These are phyloP conservation scores for Chascanopsetta lugubris DNA, from an alignment of 2,113 vertebrate species.

Conservation along the genomic window DNA sequence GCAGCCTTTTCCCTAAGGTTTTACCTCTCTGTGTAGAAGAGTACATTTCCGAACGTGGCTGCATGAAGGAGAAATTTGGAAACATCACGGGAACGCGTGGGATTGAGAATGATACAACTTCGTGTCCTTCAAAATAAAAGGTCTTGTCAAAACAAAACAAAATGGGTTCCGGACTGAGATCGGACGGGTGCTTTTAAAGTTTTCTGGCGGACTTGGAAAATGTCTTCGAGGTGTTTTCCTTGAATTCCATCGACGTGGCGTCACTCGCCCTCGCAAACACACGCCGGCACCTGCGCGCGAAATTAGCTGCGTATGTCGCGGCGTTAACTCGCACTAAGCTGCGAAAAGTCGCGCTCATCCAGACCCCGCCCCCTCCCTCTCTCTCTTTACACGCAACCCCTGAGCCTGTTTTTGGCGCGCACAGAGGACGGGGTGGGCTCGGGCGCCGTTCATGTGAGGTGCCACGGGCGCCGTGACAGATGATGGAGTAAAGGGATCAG, in stretches of 20 bases:
- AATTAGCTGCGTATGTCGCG: slow-evolving; percentile 29
- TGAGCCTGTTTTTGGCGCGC: slow-evolving; percentile 40
- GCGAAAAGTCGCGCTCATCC: slow-evolving; percentile 36
- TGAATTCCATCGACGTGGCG: slow-evolving; percentile 14
- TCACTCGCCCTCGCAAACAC: slow-evolving; percentile 7
- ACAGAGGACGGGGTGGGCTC: slow-evolving; percentile 29
- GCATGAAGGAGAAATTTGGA: too few species aligned
- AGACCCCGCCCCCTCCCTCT: slow-evolving; percentile 5
- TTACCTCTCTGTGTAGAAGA: too few species aligned
- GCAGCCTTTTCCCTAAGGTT: too few species aligned
- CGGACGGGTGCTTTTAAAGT: too few species aligned
- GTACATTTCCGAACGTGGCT: too few species aligned
- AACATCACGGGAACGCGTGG: too few species aligned
- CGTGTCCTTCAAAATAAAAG: too few species aligned
- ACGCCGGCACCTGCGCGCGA: slow-evolving; percentile 48
- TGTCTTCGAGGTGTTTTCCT: slow-evolving; percentile 19
- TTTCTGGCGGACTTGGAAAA: slow-evolving; percentile 46
- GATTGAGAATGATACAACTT: too few species aligned
- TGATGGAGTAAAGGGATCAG: slow-evolving; percentile 58
- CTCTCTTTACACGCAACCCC: slow-evolving; percentile 50
- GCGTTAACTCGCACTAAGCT: slow-evolving; percentile 40
- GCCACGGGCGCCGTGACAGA: slow-evolving; percentile 43
- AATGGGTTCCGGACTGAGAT: too few species aligned
- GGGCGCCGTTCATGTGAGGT: slow-evolving; percentile 23
- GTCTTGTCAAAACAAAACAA: too few species aligned